These are phyloP conservation scores for Phainopepla nitens DNA, from an alignment of 2,113 vertebrate species.

Conservation along the genomic window DNA sequence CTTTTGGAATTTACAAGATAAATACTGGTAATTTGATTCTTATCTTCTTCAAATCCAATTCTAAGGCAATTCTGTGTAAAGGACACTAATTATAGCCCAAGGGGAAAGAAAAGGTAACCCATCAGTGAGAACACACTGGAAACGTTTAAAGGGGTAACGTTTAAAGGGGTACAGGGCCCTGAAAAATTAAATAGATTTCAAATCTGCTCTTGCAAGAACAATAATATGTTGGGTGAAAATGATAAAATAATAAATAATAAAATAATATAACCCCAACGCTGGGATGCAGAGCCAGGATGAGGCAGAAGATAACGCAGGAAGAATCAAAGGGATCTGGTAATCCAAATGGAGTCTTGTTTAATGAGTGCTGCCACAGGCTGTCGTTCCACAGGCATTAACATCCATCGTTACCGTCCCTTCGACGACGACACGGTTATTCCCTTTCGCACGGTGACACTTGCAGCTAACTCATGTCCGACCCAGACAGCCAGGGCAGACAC, in stretches of 20 bases:
- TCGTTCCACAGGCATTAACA: background rate
- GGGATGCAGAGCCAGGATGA: background rate
- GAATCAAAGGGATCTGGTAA: background rate
- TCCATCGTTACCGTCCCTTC: background rate
- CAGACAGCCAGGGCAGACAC: background rate
- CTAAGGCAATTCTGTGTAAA: constrained; percentile 79
- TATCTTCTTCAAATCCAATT: constrained; percentile 83
- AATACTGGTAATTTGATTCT: constrained; percentile 85
- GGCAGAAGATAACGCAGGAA: background rate
- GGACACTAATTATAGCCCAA: constrained; percentile 80
- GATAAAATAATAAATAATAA: constrained; percentile 47
- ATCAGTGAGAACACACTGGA: constrained; percentile 51
- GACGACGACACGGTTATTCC: fast-evolving
- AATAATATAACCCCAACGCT: background rate
- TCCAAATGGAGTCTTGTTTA: background rate
- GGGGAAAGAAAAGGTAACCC: constrained; percentile 76
- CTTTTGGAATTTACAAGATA: constrained; percentile 84
- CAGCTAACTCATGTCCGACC: background rate
- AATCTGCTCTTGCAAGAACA: constrained; percentile 44
- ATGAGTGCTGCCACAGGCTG: background rate
- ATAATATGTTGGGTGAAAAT: constrained; percentile 50
- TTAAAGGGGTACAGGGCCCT: constrained; percentile 65
- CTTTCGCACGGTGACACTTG: background rate
- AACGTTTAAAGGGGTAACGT: constrained; percentile 27
- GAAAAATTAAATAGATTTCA: constrained; percentile 72